A percentile compares a stretch with the other conserved stretches of the same genome.
phyloP scores from a whole-genome alignment of 2,888 invertebrate genomes.

The Leucania comma region DNA sequence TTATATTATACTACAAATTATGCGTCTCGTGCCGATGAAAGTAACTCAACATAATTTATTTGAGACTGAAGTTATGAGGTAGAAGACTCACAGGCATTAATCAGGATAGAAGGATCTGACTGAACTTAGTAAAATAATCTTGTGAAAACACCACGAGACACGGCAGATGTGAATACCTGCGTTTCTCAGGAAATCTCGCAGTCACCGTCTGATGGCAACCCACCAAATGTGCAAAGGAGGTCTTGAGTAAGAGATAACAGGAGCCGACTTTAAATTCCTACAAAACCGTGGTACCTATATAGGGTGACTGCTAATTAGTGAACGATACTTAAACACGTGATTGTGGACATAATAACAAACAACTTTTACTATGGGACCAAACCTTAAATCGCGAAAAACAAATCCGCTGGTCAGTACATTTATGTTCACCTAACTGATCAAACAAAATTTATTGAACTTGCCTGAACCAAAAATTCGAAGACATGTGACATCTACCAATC shows the following conservation, averaged over 20 bases:
- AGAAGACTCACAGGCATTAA: not conserved
- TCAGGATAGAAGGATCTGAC: not conserved
- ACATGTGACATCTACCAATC: too few species aligned
- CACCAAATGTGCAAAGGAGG: not conserved
- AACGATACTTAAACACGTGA: too few species aligned
- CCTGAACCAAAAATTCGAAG: too few species aligned
- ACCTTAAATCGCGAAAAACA: too few species aligned
- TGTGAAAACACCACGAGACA: not conserved
- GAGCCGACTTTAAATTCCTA: not conserved
- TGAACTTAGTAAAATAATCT: not conserved
- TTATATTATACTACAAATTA: conserved; percentile 54
- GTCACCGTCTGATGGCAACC: not conserved
- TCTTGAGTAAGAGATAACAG: not conserved
- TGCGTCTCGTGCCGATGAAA: conserved; percentile 50
- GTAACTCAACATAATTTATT: conserved; percentile 41
- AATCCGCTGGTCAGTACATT: too few species aligned
- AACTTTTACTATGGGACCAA: too few species aligned
- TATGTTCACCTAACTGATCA: too few species aligned
- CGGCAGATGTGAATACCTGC: not conserved
- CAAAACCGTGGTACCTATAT: not conserved
- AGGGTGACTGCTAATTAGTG: too few species aligned
- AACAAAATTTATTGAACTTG: too few species aligned
- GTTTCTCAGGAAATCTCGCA: not conserved
- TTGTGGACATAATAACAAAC: too few species aligned
- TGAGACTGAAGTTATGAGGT: conserved; percentile 3